Evolutionary conservation across 2,888 invertebrate genomes (phyloP).

Genomic region (Ephialtes manifestator): DNA sequence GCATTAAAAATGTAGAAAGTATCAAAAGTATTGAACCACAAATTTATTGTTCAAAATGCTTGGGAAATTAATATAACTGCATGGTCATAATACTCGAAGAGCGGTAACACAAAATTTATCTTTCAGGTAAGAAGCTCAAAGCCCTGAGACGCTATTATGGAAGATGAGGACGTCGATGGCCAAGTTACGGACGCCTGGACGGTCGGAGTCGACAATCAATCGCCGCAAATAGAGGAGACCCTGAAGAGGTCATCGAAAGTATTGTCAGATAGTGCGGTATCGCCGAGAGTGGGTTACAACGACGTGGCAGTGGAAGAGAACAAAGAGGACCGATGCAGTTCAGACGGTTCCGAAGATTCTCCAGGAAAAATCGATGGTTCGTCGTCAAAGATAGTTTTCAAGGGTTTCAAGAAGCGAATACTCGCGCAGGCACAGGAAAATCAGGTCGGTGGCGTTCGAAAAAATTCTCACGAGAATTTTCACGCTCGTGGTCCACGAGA

Average conservation of each 20-base stretch:
- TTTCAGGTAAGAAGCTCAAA: conserved; percentile 43
- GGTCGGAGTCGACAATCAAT: conserved; percentile 35
- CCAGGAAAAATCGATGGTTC: conserved; percentile 52
- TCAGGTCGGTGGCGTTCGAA: conserved; percentile 57
- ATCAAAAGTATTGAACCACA: neutral
- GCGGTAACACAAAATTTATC: neutral
- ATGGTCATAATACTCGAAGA: too few species aligned
- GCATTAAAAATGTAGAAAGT: neutral
- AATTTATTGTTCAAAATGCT: neutral
- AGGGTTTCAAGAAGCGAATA: conserved; percentile 82
- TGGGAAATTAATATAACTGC: neutral
- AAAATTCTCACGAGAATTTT: conserved; percentile 43
- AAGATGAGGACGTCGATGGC: conserved; percentile 84
- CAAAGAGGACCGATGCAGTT: conserved; percentile 71
- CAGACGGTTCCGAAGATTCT: conserved; percentile 71
- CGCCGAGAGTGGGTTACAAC: conserved; percentile 49
- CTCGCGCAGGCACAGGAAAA: conserved; percentile 80
- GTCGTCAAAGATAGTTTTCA: conserved; percentile 77
- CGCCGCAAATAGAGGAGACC: conserved; percentile 64
- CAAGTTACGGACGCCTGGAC: conserved; percentile 80
- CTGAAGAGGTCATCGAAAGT: conserved; percentile 69
- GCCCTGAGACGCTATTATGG: conserved; percentile 80
- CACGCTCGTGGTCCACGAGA: conserved; percentile 49
- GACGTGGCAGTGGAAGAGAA: conserved; percentile 66
- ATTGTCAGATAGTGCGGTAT: conserved; percentile 46